Conservation (phyloP, 1,140 invertebrate genomes). For the Lysiphlebus fabarum region DNA sequence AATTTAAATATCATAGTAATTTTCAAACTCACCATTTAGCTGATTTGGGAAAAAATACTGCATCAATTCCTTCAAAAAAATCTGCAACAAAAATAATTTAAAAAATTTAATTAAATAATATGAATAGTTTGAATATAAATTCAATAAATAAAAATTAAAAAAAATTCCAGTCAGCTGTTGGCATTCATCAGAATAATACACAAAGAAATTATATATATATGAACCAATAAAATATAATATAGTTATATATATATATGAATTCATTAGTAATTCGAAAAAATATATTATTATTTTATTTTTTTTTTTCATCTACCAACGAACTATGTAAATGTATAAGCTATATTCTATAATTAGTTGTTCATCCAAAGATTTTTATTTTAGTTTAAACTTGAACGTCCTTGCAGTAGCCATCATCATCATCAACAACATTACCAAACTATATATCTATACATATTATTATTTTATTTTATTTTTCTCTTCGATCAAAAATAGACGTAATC, state of each 20-base stretch:
- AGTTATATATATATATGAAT: slow-evolving; percentile 15
- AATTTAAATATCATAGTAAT: no score
- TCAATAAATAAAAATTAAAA: no score
- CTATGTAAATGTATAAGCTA: slow-evolving; percentile 29
- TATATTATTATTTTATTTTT: no score
- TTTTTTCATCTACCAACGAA: slow-evolving; percentile 17
- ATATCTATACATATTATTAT: slow-evolving; percentile 11
- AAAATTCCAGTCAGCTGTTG: no score
- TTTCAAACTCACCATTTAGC: no score
- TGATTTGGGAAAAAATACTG: no score
- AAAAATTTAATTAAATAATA: no score
- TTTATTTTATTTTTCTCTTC: background rate
- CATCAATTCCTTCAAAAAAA: no score
- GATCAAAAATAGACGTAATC: background rate
- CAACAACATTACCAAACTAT: no score
- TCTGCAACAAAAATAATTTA: no score
- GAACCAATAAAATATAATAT: background rate
- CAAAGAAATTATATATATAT: no score
- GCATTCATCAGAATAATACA: slow-evolving; percentile 24
- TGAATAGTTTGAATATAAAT: no score
- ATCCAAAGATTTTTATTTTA: slow-evolving; percentile 51
- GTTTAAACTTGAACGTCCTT: slow-evolving; percentile 55
- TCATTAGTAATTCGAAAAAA: slow-evolving; percentile 38
- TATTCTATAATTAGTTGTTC: slow-evolving; percentile 51
- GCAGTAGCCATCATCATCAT: slow-evolving; percentile 22